Evolutionary conservation across 2,888 invertebrate species (phyloP), one percentile per base, ranked within the genome.

Genomic region (Petrolisthes cinctipes): DNA sequence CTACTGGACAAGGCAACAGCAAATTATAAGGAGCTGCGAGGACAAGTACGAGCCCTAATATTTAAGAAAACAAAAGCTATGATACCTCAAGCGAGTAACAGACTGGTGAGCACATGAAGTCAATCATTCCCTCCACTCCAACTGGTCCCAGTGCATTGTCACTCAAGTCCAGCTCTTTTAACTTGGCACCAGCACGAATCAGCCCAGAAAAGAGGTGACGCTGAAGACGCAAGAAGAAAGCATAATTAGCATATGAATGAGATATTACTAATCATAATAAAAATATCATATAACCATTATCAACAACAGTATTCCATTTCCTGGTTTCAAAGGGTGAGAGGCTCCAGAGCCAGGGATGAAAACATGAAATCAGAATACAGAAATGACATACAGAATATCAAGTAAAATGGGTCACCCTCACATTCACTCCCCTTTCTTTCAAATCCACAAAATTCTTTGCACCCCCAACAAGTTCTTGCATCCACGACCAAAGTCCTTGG

Each of bases 141-240:
- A 98, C 97, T 0, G 99, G 98, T 0, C 99, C 99, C 91, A 99
- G 96, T 0, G 99, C 99, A 93, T 99, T 99, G 93, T 99, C 99
- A 92, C 98, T 98, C 9, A 99, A 94, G 92, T 99, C 98, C 11
- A 99, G 93, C 85, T 97, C 96, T 0, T 95, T 95, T 0, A 99
- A 94, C 2, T 95, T 94, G 0, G 97, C 97, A 0, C 95, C 95
- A 0, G 98, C 97, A 5, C 93, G 92, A 86, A 97, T 96, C 92
- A 99, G 94, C 0, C 97, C 98, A 20, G 86, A 91, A 61, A 89
- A 89, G 17, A 91, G 85, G 83, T 88, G 87, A 17, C 75, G 86
- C 91, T 90, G 89, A 6, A 68, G 75, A 23, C 53, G 57, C 37
- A 61, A 71, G n/a, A 76, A n/a, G 20, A 51, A 4, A 56, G 37